Conservation (phyloP, 1,140 invertebrate genomes). For the Pogonomyrmex barbatus region DNA sequence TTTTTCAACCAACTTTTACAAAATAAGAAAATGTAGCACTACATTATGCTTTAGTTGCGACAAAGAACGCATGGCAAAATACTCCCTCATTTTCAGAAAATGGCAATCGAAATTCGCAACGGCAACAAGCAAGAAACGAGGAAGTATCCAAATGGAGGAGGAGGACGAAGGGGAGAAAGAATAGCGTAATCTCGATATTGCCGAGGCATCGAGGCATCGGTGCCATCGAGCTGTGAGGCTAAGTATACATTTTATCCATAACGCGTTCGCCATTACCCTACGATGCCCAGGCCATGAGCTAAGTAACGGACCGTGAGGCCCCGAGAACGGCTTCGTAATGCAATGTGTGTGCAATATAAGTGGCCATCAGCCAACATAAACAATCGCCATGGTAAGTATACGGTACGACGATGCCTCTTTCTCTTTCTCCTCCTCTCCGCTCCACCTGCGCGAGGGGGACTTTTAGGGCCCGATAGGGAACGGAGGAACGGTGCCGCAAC, state of each 20-base stretch:
- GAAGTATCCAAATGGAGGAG: conserved; percentile 33
- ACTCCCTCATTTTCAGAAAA: conserved; percentile 3
- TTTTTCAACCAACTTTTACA: neutral
- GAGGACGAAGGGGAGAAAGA: conserved; percentile 5
- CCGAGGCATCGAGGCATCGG: conserved; percentile 75
- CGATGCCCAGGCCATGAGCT: conserved; percentile 82
- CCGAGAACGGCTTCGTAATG: conserved; percentile 79
- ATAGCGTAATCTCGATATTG: conserved; percentile 73
- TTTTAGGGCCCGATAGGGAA: conserved; percentile 73
- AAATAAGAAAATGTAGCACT: neutral
- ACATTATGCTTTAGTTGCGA: neutral
- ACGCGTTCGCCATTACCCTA: conserved; percentile 86
- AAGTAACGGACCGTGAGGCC: conserved; percentile 81
- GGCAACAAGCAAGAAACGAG: conserved; percentile 33
- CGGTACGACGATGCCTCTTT: conserved; percentile 79
- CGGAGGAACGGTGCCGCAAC: conserved; percentile 60
- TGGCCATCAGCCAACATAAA: conserved; percentile 87
- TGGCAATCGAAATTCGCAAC: conserved; percentile 44
- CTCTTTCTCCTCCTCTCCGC: conserved; percentile 27
- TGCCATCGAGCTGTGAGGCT: conserved; percentile 80
- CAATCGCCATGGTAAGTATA: conserved; percentile 86
- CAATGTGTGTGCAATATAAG: conserved; percentile 85
- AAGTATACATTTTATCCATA: conserved; percentile 87
- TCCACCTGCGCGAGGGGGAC: conserved; percentile 29
- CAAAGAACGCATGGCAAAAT: neutral